Evolutionary conservation across 2,113 vertebrate species (phyloP).

Genomic region (Cryptomyrus ogoouensis): DNA sequence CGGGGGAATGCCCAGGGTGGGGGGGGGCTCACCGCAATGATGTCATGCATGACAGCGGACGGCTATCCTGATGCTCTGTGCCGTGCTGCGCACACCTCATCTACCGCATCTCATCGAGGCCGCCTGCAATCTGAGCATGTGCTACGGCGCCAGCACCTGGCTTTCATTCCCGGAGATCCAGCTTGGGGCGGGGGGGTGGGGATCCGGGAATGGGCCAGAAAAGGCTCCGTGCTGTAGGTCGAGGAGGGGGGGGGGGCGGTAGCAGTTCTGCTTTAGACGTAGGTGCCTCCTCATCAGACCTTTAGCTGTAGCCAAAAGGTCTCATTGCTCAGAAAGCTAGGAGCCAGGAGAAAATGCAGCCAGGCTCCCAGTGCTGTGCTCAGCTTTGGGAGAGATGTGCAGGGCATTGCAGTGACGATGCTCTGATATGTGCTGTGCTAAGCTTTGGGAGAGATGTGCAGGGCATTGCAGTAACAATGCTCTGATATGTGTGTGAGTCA

Average conservation of each 20-base stretch:
- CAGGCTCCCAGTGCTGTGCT: background rate
- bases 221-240: background rate
- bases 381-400: background rate
- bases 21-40: conserved; percentile 32
- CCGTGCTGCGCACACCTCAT: conserved; percentile 37
- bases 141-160: conserved; percentile 43
- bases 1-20: background rate
- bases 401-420: background rate
- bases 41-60: conserved; percentile 41
- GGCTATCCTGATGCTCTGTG: conserved; percentile 31
- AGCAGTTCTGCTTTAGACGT: background rate
- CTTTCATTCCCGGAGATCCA: conserved; percentile 42
- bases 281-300: background rate
- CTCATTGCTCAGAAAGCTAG: background rate
- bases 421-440: background rate
- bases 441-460: background rate
- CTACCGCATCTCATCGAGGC: conserved; percentile 38
- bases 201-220: background rate
- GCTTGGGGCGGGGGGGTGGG: background rate
- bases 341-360: background rate
- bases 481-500: background rate
- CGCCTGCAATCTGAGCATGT: conserved; percentile 40
- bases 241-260: background rate
- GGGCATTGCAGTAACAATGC: background rate
- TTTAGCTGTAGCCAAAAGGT: background rate